Percentiles rank a stretch among this genome's conserved stretches.
Conservation (phyloP, 1,140 invertebrate genomes). For the Papilio machaon region DNA sequence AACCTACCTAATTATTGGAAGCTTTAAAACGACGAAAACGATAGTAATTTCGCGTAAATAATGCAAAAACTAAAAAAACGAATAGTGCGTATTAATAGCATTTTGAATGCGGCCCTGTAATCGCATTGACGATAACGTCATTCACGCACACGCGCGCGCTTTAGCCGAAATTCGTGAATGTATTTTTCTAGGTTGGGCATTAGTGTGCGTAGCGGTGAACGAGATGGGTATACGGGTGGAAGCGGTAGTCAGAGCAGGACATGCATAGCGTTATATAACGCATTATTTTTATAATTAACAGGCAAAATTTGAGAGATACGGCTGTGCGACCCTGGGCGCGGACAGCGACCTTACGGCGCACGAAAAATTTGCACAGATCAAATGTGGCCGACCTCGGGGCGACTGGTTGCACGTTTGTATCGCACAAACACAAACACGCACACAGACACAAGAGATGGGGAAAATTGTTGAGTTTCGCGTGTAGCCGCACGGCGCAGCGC, state of each 20-base stretch:
- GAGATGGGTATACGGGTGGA: slow-evolving; percentile 52
- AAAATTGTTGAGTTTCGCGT: slow-evolving; percentile 37
- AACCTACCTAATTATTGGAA: background rate
- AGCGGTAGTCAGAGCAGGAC: slow-evolving; percentile 49
- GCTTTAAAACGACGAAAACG: background rate
- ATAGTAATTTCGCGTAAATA: background rate
- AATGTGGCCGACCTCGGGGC: slow-evolving; percentile 79
- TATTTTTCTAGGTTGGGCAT: slow-evolving; percentile 72
- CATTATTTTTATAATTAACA: slow-evolving; percentile 83
- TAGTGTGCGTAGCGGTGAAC: slow-evolving; percentile 63
- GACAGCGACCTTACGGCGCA: slow-evolving; percentile 71
- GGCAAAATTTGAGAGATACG: slow-evolving; percentile 80
- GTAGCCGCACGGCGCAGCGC: slow-evolving; percentile 6
- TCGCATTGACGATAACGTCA: slow-evolving; percentile 80
- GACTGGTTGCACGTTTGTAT: slow-evolving; percentile 70
- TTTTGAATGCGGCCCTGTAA: slow-evolving; percentile 72
- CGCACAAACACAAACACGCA: slow-evolving; percentile 51
- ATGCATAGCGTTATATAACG: slow-evolving; percentile 74
- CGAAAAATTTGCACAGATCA: slow-evolving; percentile 79
- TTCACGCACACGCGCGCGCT: slow-evolving; percentile 72
- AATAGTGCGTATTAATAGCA: slow-evolving; percentile 44
- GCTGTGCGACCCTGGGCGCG: slow-evolving; percentile 72
- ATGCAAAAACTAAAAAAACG: slow-evolving; percentile 17
- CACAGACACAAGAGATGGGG: slow-evolving; percentile 36
- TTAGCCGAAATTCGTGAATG: slow-evolving; percentile 77